Evolutionary conservation across 2,113 vertebrate genomes (phyloP).

Genomic region (Dermatemys mawii): DNA sequence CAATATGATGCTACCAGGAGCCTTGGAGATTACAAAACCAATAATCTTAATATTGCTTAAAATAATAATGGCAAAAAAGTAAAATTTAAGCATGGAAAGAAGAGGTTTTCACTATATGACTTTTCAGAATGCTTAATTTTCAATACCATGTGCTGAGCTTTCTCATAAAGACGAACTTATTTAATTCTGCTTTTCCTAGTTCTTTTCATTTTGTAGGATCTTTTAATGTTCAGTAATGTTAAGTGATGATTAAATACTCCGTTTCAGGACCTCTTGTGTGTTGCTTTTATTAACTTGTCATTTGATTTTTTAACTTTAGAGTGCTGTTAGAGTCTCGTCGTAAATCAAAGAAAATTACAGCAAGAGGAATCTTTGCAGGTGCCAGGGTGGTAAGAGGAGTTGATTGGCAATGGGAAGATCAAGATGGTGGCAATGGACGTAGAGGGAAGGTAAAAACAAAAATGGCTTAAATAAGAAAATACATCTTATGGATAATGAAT

Average conservation of each 20-base stretch:
- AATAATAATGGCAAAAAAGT: background rate
- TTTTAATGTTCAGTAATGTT: background rate
- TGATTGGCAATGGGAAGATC: constrained; percentile 99
- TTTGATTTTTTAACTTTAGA: constrained; percentile 79
- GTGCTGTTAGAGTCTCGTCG: constrained; percentile 97
- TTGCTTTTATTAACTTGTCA: background rate
- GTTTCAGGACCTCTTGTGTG: background rate
- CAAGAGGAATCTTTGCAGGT: constrained; percentile 96
- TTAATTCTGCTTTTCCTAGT: background rate
- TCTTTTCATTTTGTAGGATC: background rate
- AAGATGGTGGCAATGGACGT: constrained; percentile 98
- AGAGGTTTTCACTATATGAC: background rate
- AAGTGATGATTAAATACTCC: background rate
- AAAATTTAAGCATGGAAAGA: background rate
- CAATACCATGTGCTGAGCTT: background rate
- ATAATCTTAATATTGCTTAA: background rate
- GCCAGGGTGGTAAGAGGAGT: constrained; percentile 97
- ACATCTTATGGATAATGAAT: background rate
- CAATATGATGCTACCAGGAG: background rate
- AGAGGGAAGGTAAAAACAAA: constrained; percentile 89
- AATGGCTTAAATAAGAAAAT: background rate
- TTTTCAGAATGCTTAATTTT: background rate
- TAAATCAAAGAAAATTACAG: constrained; percentile 99
- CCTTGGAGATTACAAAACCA: background rate
- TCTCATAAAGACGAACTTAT: background rate